A percentile compares a stretch with the other conserved stretches of the same genome.
These are phyloP conservation scores for Aplochiton taeniatus DNA, from an alignment of 2,797 vertebrate genomes.

Conservation along the genomic window DNA sequence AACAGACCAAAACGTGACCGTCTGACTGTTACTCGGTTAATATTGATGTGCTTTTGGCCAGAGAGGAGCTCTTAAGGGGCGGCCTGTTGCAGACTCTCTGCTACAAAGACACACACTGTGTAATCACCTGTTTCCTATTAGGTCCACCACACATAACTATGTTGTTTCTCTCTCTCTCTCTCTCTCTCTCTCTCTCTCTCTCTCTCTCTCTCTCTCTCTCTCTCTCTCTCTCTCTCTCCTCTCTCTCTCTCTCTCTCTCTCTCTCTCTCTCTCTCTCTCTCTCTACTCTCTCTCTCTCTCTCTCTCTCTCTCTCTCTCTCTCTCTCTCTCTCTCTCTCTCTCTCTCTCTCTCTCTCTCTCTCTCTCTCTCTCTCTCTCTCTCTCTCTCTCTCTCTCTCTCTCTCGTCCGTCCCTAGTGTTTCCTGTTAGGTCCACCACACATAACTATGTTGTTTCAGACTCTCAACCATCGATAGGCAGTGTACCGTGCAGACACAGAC, in stretches of 20 bases:
- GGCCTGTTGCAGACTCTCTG: too few species aligned
- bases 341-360: slow-evolving; percentile 26
- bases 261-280: slow-evolving; percentile 27
- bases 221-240: slow-evolving; percentile 66
- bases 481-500: too few species aligned
- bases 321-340: slow-evolving; percentile 48
- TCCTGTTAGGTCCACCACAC: neutral
- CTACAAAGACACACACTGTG: neutral
- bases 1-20: too few species aligned
- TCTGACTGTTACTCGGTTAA: too few species aligned
- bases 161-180: slow-evolving; percentile 61
- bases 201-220: slow-evolving; percentile 35
- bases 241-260: slow-evolving; percentile 60
- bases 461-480: too few species aligned
- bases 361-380: slow-evolving; percentile 38
- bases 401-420: neutral
- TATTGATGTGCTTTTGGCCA: too few species aligned
- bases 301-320: slow-evolving; percentile 79
- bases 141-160: neutral
- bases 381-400: slow-evolving; percentile 11
- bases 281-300: neutral
- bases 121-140: slow-evolving; percentile 55
- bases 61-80: too few species aligned
- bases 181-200: slow-evolving; percentile 61
- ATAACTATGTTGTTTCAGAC: too few species aligned